Evolutionary conservation across 30 jellyfish, hydroid and myxozoan species (phyloP).

Genomic region (Aurelia sp.): DNA sequence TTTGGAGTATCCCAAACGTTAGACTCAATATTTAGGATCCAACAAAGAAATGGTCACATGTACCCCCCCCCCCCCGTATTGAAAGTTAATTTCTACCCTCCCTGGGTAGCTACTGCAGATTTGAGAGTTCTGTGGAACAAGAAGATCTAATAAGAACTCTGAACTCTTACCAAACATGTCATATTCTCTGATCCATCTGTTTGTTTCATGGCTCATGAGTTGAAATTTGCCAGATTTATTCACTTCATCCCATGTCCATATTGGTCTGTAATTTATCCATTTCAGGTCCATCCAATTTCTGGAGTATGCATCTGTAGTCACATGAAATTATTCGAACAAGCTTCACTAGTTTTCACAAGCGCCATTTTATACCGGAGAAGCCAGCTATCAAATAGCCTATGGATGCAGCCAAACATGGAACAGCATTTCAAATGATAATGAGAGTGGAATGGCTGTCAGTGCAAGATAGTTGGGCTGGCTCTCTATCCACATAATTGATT

Average conservation of each 20-base stretch:
- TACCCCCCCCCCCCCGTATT: no score
- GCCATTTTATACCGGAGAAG: no score
- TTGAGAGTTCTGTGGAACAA: neutral
- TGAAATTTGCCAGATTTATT: slow-evolving; percentile 40
- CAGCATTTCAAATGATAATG: no score
- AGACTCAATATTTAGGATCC: no score
- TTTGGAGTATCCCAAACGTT: no score
- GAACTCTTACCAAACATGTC: slow-evolving; percentile 24
- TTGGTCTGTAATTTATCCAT: slow-evolving; percentile 34
- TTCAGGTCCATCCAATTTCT: slow-evolving; percentile 29
- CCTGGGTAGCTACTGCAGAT: neutral
- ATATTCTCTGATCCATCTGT: neutral
- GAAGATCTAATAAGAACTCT: neutral
- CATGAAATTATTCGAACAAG: neutral
- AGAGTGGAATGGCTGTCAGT: neutral
- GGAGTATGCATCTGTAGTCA: slow-evolving; percentile 55
- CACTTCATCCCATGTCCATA: neutral
- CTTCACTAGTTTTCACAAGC: neutral
- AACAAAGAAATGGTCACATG: no score
- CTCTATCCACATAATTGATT: no score
- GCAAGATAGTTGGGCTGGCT: no score
- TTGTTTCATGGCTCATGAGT: neutral
- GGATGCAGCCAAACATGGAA: no score
- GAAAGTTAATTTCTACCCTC: no score
- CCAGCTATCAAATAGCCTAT: neutral